Base-by-base conservation (phyloP, 1,140 invertebrate genomes). In the Drosophila kohkoa region DNA sequence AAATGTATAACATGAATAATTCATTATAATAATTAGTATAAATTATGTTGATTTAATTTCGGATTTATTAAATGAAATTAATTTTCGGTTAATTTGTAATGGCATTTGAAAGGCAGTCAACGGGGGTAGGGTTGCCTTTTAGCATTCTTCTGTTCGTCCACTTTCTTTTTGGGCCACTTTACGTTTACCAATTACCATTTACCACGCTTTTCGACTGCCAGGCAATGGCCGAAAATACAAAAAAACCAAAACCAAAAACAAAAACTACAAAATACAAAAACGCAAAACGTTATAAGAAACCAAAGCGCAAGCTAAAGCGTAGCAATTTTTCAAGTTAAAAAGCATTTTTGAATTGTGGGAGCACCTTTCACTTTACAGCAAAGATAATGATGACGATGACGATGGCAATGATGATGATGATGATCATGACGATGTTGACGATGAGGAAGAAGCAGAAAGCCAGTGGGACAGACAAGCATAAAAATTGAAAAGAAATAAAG, bases 261-360 rank as follows among this genome's bases (percentile, higher is more conserved):
- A 8, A 32, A 74, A 64, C 20, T 20, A 20, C 20, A 20, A 20
- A 20, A 20, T 20, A 20, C 20, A 57, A 63, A 77, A 81, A 74
- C 48, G 71, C 64, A 69, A 75, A 69, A 49, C 57, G 49, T 51
- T 58, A 66, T 49, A 57, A 67, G 69, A 77, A 82, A 82, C 75
- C 69, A 77, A 77, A 71, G 48, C 66, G 57, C 59, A 75, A 79
- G 65, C 72, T 51, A 80, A 80, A 82, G 60, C 82, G 77, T 83
- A 88, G 77, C 70, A 83, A 80, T 88, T 82, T 83, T 88, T 87
- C 66, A 87, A 88, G 82, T 87, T 88, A 87, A 86, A 88, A 87
- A 81, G 83, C 82, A 88, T 78, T 80, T 75, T 81, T 90, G 77
- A 87, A 90, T 87, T 90, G 87, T 90, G 88, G 87, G 87, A 90